Evolutionary conservation across 2,888 invertebrate genomes (phyloP), one percentile per base, ranked within the genome.

Genomic region (Polydrusus tereticollis): DNA sequence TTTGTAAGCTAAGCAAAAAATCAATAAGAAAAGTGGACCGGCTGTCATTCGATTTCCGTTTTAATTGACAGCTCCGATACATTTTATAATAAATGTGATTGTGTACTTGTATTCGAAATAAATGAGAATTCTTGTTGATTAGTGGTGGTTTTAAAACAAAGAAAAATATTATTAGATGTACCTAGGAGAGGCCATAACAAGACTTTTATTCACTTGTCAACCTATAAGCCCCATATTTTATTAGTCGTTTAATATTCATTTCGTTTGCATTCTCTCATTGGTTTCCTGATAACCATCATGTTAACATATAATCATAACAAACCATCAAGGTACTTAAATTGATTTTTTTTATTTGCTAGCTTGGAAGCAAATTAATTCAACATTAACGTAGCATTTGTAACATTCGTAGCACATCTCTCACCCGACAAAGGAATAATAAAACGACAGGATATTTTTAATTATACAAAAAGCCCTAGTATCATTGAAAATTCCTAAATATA

Each of bases 361-460:
- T 16, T 14, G n/a, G n/a, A 45, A 45, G 45, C 45, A 21, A 47
- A 47, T 47, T 47, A 47, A 47, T 47, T 47, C 20, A 21, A 5
- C 23, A 23, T 20, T 21, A 45, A 45, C 6, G 4, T 36, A 12
- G 36, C 36, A 1, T n/a, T 36, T 2, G 36, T 36, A 36, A n/a
- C 36, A 8, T 36, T 41, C 41, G 41, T 6, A 41, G n/a, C 4
- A 23, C 23, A 23, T 23, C 21, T 23, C 20, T n/a, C n/a, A 10
- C 1, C 47, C 47, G 47, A 47, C 47, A 47, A 47, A 47, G 47
- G 10, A 10, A 23, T 47, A 52, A 29, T 8, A 29, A 14, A 7
- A 12, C 52, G 26, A 52, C 52, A 29, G 26, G 52, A 52, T 1
- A 8, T 14, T 29, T 52, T 52, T 52, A 29, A 52, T 47, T 47